Evolutionary conservation across 2,888 invertebrate genomes (phyloP).

Genomic region (Erebia epiphron): DNA sequence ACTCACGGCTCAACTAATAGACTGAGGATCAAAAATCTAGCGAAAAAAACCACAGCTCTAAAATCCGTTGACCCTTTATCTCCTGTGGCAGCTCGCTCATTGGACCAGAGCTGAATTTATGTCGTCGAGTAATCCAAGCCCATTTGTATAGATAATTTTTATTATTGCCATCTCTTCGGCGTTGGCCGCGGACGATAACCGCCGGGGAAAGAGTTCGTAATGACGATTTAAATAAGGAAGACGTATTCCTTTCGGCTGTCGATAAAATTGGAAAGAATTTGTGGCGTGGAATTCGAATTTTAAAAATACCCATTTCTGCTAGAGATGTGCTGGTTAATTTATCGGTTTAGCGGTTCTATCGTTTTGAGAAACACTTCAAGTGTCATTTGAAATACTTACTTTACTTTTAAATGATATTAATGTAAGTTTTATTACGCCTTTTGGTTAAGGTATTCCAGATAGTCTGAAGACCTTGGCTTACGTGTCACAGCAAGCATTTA

Average conservation of each 20-base stretch:
- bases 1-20: slow-evolving; percentile 32
- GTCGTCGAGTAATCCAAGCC: slow-evolving; percentile 79
- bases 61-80: slow-evolving; percentile 81
- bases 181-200: slow-evolving; percentile 77
- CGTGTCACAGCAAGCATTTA: too few relatives aligned
- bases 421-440: not conserved
- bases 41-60: slow-evolving; percentile 64
- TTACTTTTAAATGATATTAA: slow-evolving; percentile 4
- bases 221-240: slow-evolving; percentile 83
- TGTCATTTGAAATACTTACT: not conserved
- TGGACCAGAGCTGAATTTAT: slow-evolving; percentile 81
- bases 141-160: slow-evolving; percentile 84
- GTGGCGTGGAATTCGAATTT: slow-evolving; percentile 61
- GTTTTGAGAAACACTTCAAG: slow-evolving; percentile 18
- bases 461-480: too few relatives aligned
- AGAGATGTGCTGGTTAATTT: slow-evolving; percentile 52
- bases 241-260: slow-evolving; percentile 76
- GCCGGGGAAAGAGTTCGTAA: slow-evolving; percentile 80
- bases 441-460: too few relatives aligned
- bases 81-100: slow-evolving; percentile 73
- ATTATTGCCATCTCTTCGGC: slow-evolving; percentile 81
- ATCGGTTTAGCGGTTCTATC: slow-evolving; percentile 24
- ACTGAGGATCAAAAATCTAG: slow-evolving; percentile 51
- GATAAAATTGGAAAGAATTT: slow-evolving; percentile 75
- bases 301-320: slow-evolving; percentile 47